A percentile compares a stretch with the other conserved stretches of the same genome.
These are phyloP conservation scores for Diuraphis noxia DNA, from an alignment of 1,140 invertebrate species.

Conservation along the genomic window DNA sequence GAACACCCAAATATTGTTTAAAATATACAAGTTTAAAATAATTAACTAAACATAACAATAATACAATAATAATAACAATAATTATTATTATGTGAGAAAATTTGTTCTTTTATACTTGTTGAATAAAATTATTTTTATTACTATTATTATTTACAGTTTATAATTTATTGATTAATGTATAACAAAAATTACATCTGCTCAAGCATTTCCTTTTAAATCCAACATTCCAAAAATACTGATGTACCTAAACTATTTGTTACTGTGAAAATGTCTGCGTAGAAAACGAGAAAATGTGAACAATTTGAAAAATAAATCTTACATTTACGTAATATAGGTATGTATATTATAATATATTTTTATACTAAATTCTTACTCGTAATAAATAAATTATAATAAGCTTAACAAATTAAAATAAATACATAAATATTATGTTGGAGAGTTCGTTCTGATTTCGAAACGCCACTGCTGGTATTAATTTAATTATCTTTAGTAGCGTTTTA, in stretches of 20 bases:
- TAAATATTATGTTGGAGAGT: not conserved
- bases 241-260: not conserved
- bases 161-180: not conserved
- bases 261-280: not conserved
- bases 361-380: not conserved
- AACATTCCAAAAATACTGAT: not conserved
- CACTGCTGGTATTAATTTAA: not conserved
- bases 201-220: not conserved
- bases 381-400: not conserved
- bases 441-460: slow-evolving; percentile 32
- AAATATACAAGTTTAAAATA: slow-evolving; percentile 19
- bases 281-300: not conserved
- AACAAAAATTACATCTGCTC: not conserved
- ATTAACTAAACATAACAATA: slow-evolving; percentile 5
- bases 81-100: slow-evolving; percentile 33
- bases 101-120: slow-evolving; percentile 53
- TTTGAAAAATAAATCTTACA: not conserved
- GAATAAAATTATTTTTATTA: slow-evolving; percentile 51
- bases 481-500: slow-evolving; percentile 42
- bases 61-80: slow-evolving; percentile 22
- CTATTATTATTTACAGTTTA: slow-evolving; percentile 25
- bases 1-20: slow-evolving; percentile 1
- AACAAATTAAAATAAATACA: slow-evolving; percentile 4
- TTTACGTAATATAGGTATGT: not conserved
- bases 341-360: not conserved